Conservation (phyloP, 2,888 invertebrate genomes). For the Trichogramma evanescens region DNA sequence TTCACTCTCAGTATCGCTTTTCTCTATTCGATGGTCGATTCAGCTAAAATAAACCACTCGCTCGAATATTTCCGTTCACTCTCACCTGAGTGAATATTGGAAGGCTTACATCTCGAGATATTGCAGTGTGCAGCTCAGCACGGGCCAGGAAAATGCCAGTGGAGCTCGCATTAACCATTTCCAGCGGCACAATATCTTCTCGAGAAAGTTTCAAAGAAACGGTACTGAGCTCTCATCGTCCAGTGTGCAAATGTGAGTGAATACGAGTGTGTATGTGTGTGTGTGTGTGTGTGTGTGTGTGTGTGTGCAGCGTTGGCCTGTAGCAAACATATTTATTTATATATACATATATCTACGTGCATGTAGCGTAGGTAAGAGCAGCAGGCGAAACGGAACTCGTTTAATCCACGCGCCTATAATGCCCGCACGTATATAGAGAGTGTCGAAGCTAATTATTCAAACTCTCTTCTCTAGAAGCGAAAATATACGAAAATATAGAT, state of each 20-base stretch:
- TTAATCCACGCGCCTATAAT: background rate
- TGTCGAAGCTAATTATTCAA: too few relatives aligned
- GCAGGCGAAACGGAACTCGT: conserved; percentile 16
- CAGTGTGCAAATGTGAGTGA: background rate
- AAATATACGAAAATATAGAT: too few relatives aligned
- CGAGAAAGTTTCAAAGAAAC: conserved; percentile 39
- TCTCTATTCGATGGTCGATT: too few relatives aligned
- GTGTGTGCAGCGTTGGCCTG: background rate
- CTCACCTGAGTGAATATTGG: conserved; percentile 26
- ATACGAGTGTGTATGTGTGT: background rate
- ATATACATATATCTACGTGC: background rate
- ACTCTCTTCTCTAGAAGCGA: too few relatives aligned
- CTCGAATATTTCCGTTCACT: conserved; percentile 29
- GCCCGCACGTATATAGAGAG: too few relatives aligned
- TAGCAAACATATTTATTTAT: background rate
- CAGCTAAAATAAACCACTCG: background rate
- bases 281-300: background rate
- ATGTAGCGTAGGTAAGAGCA: background rate
- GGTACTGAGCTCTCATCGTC: background rate
- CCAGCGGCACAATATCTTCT: conserved; percentile 24
- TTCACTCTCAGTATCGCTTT: too few relatives aligned
- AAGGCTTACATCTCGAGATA: too few relatives aligned
- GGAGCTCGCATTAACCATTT: background rate
- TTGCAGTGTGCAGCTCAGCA: too few relatives aligned
- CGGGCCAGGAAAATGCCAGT: too few relatives aligned